Evolutionary conservation across 2,113 vertebrate species (phyloP).

Genomic region (Alethe castanea): DNA sequence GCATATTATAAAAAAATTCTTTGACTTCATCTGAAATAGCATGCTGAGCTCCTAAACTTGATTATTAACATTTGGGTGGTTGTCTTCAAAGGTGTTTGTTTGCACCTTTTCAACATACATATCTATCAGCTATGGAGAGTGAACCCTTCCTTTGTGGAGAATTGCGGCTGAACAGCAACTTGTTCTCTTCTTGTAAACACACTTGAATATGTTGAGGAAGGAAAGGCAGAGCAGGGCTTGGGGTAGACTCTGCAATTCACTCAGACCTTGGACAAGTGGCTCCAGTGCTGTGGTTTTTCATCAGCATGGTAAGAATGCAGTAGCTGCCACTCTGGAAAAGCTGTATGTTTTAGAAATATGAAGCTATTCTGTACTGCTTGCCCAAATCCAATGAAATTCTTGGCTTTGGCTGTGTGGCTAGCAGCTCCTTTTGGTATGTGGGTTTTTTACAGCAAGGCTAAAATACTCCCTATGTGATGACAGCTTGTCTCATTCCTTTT

Average conservation of each 20-base stretch:
- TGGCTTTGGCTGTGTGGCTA: not conserved
- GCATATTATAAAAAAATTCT: not conserved
- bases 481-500: conserved; percentile 19
- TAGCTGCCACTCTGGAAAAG: not conserved
- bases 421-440: not conserved
- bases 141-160: not conserved
- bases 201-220: not conserved
- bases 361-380: not conserved
- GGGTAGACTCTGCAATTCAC: not conserved
- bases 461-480: not conserved
- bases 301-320: not conserved
- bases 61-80: not conserved
- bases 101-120: not conserved
- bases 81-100: not conserved
- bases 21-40: not conserved
- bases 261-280: not conserved
- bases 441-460: not conserved
- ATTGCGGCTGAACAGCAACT: not conserved
- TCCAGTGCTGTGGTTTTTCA: not conserved
- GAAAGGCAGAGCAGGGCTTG: not conserved
- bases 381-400: not conserved
- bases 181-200: not conserved
- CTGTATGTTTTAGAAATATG: not conserved
- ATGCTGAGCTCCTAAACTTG: not conserved
- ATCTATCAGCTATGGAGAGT: not conserved